These are phyloP conservation scores for Sphenodon punctatus DNA, from an alignment of 2,797 vertebrate genomes.

Conservation along the genomic window DNA sequence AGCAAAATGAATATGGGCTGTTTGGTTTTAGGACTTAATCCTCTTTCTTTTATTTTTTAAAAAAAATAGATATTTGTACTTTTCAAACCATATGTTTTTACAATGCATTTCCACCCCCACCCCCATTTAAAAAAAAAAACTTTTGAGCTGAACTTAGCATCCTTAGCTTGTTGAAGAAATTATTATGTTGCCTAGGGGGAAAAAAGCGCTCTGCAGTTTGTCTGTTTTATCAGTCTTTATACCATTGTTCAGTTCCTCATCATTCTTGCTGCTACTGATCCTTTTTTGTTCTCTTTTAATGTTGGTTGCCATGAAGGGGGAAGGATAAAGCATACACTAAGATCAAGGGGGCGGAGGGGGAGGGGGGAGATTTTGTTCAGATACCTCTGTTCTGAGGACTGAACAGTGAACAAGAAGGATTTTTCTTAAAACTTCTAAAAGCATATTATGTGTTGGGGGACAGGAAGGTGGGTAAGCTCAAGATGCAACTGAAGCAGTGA, in stretches of 20 bases:
- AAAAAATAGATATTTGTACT: neutral
- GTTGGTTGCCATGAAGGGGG: conserved; percentile 60
- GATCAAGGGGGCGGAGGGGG: conserved; percentile 51
- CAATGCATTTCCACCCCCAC: neutral
- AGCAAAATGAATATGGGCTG: neutral
- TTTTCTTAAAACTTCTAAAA: conserved; percentile 61
- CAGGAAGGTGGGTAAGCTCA: neutral
- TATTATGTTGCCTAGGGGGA: conserved; percentile 44
- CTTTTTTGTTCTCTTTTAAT: conserved; percentile 61
- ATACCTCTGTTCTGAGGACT: conserved; percentile 44
- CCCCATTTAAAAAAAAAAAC: too few relatives aligned
- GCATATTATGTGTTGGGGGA: conserved; percentile 10
- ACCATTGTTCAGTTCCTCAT: conserved; percentile 57
- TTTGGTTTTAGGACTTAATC: neutral
- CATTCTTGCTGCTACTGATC: conserved; percentile 37
- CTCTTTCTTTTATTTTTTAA: neutral
- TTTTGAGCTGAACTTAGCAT: conserved; percentile 24
- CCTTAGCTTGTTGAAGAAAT: conserved; percentile 48
- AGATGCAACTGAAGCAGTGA: neutral
- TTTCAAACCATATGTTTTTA: neutral
- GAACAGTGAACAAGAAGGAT: conserved; percentile 50
- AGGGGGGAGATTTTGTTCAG: conserved; percentile 61
- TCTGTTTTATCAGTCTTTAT: conserved; percentile 55
- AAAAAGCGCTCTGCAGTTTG: conserved; percentile 19
- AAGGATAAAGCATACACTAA: conserved; percentile 63